Percentiles rank a stretch among this genome's conserved stretches.
phyloP scores from a whole-genome alignment of 2,113 vertebrate genomes.

The Arvicanthis niloticus region DNA sequence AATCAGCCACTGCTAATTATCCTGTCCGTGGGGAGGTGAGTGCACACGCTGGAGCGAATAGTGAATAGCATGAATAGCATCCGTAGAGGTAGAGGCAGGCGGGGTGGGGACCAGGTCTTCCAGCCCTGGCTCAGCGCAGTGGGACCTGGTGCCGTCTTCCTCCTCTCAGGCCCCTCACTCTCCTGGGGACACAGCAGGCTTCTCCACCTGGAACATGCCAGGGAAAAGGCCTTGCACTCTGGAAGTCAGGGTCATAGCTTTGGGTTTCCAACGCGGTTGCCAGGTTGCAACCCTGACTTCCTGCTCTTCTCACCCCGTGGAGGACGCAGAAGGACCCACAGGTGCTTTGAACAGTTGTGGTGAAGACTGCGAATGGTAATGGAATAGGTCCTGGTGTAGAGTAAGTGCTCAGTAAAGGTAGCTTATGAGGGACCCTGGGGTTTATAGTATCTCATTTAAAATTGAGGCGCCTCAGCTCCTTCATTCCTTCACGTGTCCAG shows the following conservation, averaged over 20 bases:
- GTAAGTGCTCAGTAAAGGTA: not conserved
- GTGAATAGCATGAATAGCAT: not conserved
- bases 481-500: not conserved
- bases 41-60: not conserved
- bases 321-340: not conserved
- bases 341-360: not conserved
- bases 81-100: too few relatives aligned
- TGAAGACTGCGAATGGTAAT: not conserved
- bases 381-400: not conserved
- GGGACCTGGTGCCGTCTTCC: not conserved
- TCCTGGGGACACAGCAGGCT: not conserved
- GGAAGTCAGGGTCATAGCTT: not conserved
- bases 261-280: rapidly evolving
- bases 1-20: conserved; percentile 83
- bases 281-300: not conserved
- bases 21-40: conserved; percentile 63
- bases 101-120: not conserved
- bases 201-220: not conserved
- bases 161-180: not conserved
- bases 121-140: not conserved
- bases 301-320: not conserved
- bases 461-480: not conserved
- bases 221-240: not conserved
- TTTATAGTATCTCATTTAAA: not conserved
- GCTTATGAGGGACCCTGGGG: not conserved